Evolutionary conservation across 2,113 vertebrate genomes (phyloP), one percentile per base, ranked within the genome.

Genomic region (Amblyornis subalaris): DNA sequence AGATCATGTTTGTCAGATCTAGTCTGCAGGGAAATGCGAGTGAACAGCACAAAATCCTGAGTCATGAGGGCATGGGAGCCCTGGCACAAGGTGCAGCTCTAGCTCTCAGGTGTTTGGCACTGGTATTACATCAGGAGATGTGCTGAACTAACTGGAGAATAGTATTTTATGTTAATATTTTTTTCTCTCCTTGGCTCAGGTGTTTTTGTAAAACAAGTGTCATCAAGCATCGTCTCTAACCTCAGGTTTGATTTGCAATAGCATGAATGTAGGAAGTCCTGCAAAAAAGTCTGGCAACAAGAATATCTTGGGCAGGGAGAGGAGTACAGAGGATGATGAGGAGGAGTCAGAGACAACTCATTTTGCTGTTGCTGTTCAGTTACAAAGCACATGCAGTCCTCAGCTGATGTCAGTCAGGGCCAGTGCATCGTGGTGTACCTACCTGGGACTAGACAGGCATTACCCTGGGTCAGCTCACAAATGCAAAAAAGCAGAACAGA

Each of bases 391-490:
- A 0, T 58, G 22, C 1, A 1, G 38, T 64, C 35, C 60, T 82
- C 47, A 36, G 57, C n/a, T 0, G 0, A 60, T 5, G 3, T 24
- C 36, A 21, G 3, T 24, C 36, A 21, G 66, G 38, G 60, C 66
- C 0, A 0, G 22, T 24, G 50, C 6, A 1, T 47, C 3, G 0
- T 1, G 23, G 55, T 73, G 38, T 38, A 25, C 47, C 45, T 62
- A 24, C 38, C 51, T 40, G 24, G 57, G 57, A 44, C 75, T 33
- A 74, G 76, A 35, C 17, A 47, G 23, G 20, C 1, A 0, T 71
- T 48, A 20, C 22, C 21, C 80, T 28, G 7, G 11, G 14, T 36
- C 60, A 75, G 45, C 64, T 88, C 83, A 51, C 75, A 54, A 28
- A 55, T 21, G 36, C 9, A 11, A 36, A 61, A 38, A 66, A 78